Base-by-base conservation (phyloP, 2,797 vertebrate genomes). In the Oryzias sinensis region DNA sequence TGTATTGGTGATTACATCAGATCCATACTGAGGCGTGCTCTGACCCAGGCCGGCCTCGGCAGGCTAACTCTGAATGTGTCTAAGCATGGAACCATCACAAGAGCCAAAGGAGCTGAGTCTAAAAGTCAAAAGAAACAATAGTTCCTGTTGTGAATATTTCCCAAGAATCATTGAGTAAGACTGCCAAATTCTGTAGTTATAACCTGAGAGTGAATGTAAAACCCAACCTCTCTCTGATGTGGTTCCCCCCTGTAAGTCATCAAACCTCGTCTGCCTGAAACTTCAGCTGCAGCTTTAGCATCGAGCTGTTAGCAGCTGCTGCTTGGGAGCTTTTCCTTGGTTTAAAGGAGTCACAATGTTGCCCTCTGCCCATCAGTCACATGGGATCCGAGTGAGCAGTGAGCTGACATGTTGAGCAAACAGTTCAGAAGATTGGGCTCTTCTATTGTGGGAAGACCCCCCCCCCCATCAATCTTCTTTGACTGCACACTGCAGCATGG, bases 401-500 rank as follows among this genome's bases (percentile, higher is more conserved):
- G 15, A 73, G 70, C 79, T 81, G 85, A 87, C 85, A 82, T 84
- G 77, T 83, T 73, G 80, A 79, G 80, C 83, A 85, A 83, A 84
- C 64, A 54, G 73, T 86, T 81, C 63, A 68, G 76, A 64, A 84
- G 85, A 86, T 84, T 83, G 80, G 78, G 61, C 67, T 72, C 66
- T 65, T 59, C 65, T 72, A 73, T 65, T 47, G 11, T 54, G 72
- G 72, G 80, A 74, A 55, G 61, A 79, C 70, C 33, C 44, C 70
- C 53, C 70, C 53, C 62, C 59, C 63, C 76, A 84, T 88, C 83
- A 76, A 64, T 81, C 73, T 77, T 62, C 60, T 70, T 20, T 62
- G 67, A 47, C 61, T 65, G 59, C 44, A 5, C 22, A 4, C 60
- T 65, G 60, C 14, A 51, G 70, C 72, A 65, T 20, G 22, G 33